Percentiles rank a stretch among this genome's conserved stretches.
These are phyloP conservation scores for Tridacna crocea DNA, from an alignment of 2,888 invertebrate genomes.

Conservation along the genomic window DNA sequence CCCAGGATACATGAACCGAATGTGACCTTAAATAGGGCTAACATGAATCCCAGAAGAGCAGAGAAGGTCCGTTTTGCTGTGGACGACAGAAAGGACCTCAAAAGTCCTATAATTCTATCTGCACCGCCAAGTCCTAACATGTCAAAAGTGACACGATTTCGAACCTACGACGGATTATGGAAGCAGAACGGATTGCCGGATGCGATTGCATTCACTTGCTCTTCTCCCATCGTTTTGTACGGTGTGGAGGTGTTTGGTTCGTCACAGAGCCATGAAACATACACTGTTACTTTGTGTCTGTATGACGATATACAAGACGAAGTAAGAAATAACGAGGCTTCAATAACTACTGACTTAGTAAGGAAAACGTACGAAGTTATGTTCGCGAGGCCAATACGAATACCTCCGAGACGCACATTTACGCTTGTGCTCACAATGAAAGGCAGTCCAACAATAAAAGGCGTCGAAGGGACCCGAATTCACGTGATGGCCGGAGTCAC, in stretches of 20 bases:
- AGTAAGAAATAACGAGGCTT: conserved; percentile 43
- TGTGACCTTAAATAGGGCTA: background rate
- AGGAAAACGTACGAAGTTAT: conserved; percentile 48
- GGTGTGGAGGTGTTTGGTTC: conserved; percentile 53
- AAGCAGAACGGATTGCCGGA: conserved; percentile 59
- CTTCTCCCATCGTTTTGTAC: conserved; percentile 53
- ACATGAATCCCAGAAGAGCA: background rate
- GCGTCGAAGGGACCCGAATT: conserved; percentile 47
- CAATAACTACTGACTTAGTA: conserved; percentile 41
- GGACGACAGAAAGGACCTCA: background rate
- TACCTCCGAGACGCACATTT: conserved; percentile 51
- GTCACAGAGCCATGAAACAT: conserved; percentile 37
- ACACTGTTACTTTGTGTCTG: conserved; percentile 40
- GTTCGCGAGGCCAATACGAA: conserved; percentile 48
- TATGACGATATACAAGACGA: conserved; percentile 58
- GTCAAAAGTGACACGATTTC: conserved; percentile 49
- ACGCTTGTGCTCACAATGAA: conserved; percentile 50
- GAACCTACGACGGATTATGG: conserved; percentile 58
- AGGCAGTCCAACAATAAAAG: conserved; percentile 50
- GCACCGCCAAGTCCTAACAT: conserved; percentile 43
- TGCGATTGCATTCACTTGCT: conserved; percentile 53
- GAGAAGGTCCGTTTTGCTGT: conserved; percentile 4
- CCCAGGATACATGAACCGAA: background rate
- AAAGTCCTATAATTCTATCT: conserved; percentile 29
- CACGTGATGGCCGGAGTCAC: conserved; percentile 55